Percentiles rank a stretch among this genome's conserved stretches.
phyloP scores from a whole-genome alignment of 2,888 invertebrate genomes.

The Drosophila infuscata region DNA sequence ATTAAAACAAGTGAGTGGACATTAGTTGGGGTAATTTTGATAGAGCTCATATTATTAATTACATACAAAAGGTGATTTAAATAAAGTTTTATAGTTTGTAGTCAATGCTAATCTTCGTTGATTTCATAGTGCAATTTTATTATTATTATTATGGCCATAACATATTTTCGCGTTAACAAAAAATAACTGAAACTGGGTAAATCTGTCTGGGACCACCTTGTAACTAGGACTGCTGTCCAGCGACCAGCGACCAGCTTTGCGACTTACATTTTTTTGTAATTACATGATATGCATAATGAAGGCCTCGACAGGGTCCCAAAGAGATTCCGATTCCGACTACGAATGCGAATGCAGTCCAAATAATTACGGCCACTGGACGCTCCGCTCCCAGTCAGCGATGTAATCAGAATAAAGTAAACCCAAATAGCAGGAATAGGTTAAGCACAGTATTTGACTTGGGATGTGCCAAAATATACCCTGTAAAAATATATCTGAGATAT shows the following conservation, averaged over 20 bases:
- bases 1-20: not conserved
- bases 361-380: slow-evolving; percentile 70
- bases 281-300: slow-evolving; percentile 79
- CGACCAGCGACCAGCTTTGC: not conserved
- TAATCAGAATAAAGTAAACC: slow-evolving; percentile 63
- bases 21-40: not conserved
- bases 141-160: not conserved
- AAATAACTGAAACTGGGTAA: not conserved
- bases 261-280: slow-evolving; percentile 61
- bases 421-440: slow-evolving; percentile 8
- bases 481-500: not conserved
- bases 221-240: slow-evolving; percentile 24
- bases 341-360: slow-evolving; percentile 55
- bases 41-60: too few relatives aligned
- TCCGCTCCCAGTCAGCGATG: slow-evolving; percentile 56
- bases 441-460: not conserved
- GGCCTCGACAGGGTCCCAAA: slow-evolving; percentile 41
- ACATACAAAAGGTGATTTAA: not conserved
- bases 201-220: slow-evolving; percentile 64
- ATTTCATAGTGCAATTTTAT: not conserved
- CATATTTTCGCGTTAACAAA: not conserved
- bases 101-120: not conserved
- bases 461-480: slow-evolving; percentile 16
- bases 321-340: slow-evolving; percentile 52
- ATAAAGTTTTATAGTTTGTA: too few relatives aligned